Base-by-base conservation (phyloP, 2,797 vertebrate genomes). In the Mycteria americana region DNA sequence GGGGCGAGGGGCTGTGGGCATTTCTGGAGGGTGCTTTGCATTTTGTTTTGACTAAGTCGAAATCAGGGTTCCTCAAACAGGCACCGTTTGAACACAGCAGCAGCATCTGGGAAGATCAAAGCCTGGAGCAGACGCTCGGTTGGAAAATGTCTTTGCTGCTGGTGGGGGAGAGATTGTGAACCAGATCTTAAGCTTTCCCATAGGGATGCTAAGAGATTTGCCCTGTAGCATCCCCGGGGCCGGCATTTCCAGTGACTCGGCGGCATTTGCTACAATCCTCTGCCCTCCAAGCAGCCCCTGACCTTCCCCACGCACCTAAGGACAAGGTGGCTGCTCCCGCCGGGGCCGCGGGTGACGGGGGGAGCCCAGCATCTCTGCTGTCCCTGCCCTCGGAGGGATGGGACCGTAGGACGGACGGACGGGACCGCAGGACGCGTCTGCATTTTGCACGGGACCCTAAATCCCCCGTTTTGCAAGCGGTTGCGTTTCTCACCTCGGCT, bases 81-180 rank as follows among this genome's bases (percentile, higher is more conserved):
- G 57, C 85, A 37, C 62, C 13, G 13, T n/a, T 75, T 28, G 79
- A 83, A 54, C 37, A 8, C 46, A 60, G 72, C 82, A 79, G 31
- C 85, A 78, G 88, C 79, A 89, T 48, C 75, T 89, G 92, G 75
- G 73, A 70, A 96, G 95, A 97, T 97, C 97, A 97, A 97, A 97
- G 97, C 90, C 37, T 23, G 35, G 30, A 78, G 87, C 86, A 93
- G 93, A 30, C 10, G 4, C 16, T 6, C 12, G 13, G 41, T 57
- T 75, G 81, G 84, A 95, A 96, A 95, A 92, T 10, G 70, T 70
- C 74, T 91, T 81, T 74, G 2, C 41, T 30, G 68, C 64, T 92
- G 64, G 30, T n/a, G 48, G 70, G 92, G 65, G 78, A 72, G 92
- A 96, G 93, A 96, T 91, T 27, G 89, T 12, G 86, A 93, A 59